Conservation (phyloP, 2,888 invertebrate species). For the Spisula subtruncata region DNA sequence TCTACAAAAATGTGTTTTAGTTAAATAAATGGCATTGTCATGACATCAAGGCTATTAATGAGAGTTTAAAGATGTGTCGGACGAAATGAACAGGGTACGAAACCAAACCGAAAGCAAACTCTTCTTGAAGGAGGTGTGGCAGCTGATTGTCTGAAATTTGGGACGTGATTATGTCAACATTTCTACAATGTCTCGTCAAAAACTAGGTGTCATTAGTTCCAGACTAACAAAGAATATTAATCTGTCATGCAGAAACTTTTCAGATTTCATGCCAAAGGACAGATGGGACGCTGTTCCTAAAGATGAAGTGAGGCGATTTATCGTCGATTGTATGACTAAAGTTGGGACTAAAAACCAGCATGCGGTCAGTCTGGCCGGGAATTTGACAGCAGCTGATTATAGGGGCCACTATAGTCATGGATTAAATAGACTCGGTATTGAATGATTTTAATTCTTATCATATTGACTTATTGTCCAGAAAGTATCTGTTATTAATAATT, state of each 20-base stretch:
- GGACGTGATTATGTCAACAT: not conserved
- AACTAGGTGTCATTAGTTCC: not conserved
- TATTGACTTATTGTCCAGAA: too few relatives aligned
- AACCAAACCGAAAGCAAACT: not conserved
- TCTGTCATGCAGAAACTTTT: constrained; percentile 45
- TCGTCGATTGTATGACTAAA: constrained; percentile 90
- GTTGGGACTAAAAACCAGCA: constrained; percentile 90
- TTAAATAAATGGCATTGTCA: too few relatives aligned
- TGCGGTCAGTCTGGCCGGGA: constrained; percentile 91
- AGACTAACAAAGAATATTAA: not conserved
- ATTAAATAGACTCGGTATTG: constrained; percentile 92
- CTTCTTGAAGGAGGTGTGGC: not conserved
- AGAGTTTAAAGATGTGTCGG: too few relatives aligned
- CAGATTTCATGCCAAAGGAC: constrained; percentile 52
- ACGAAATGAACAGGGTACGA: not conserved
- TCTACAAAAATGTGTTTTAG: too few relatives aligned
- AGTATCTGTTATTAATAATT: too few relatives aligned
- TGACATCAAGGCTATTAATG: too few relatives aligned
- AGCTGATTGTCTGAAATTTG: not conserved
- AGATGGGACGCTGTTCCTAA: constrained; percentile 74
- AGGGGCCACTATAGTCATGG: constrained; percentile 96
- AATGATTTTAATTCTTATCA: not conserved
- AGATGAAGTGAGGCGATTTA: constrained; percentile 84
- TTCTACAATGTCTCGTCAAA: constrained; percentile 47
- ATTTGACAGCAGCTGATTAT: constrained; percentile 92